Percentiles rank a stretch among this genome's conserved stretches.
Conservation (phyloP, 2,113 vertebrate species). For the Callopanchax toddi region DNA sequence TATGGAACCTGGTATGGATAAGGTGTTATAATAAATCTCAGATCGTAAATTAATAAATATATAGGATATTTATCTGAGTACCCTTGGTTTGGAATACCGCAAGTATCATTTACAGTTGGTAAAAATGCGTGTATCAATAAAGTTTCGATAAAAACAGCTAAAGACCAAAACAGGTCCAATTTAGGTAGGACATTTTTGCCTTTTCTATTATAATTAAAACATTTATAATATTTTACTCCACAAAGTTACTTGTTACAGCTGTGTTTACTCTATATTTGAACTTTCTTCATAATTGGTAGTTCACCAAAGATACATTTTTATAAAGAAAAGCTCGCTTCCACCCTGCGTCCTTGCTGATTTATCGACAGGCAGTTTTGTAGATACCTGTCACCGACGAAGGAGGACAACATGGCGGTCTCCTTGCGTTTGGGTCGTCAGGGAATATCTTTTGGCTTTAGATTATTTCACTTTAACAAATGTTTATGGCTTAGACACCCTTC, state of each 20-base stretch:
- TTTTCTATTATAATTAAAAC: not conserved
- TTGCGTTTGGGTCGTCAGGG: slow-evolving; percentile 77
- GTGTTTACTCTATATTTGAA: not conserved
- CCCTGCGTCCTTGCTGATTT: not conserved
- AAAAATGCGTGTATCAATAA: no score
- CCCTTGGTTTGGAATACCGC: no score
- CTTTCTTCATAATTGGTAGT: rapidly evolving
- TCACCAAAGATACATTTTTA: rapidly evolving
- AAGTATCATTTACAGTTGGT: no score
- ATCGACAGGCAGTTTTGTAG: slow-evolving; percentile 46
- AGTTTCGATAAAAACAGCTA: no score
- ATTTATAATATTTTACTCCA: no score
- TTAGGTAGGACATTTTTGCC: not conserved
- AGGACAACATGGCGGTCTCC: slow-evolving; percentile 82
- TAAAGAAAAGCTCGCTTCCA: rapidly evolving
- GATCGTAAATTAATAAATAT: no score
- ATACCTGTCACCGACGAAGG: slow-evolving; percentile 48
- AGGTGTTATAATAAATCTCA: no score
- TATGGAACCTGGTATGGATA: no score
- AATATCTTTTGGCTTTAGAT: slow-evolving; percentile 65
- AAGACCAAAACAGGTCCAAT: no score
- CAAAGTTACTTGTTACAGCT: not conserved
- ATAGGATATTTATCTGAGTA: no score
- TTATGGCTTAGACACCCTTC: slow-evolving; percentile 26
- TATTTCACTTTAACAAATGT: slow-evolving; percentile 63